Percentiles rank a stretch among this genome's conserved stretches.
These are phyloP conservation scores for Ceyx cyanopectus DNA, from an alignment of 2,113 vertebrate genomes.

Conservation along the genomic window DNA sequence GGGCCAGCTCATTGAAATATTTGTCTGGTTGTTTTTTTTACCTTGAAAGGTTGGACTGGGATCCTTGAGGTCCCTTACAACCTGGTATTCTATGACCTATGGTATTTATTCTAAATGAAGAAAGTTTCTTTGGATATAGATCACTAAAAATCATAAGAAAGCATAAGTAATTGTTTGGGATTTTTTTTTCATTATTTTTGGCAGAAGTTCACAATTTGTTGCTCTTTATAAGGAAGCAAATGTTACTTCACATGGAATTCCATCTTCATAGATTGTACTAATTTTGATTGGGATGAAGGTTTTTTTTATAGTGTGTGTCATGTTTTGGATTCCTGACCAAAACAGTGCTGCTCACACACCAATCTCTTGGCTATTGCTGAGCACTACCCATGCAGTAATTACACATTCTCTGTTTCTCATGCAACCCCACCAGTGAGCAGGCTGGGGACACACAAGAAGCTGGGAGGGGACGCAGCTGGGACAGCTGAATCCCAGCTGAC, in stretches of 20 bases:
- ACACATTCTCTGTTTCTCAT: not conserved
- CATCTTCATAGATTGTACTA: not conserved
- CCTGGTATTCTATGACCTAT: too few relatives aligned
- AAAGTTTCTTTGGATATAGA: not conserved
- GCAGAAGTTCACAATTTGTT: not conserved
- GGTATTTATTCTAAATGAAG: not conserved
- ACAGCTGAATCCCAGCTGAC: not conserved
- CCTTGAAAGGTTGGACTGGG: too few relatives aligned
- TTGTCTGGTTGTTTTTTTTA: too few relatives aligned
- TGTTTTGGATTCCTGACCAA: not conserved
- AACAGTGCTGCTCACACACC: not conserved
- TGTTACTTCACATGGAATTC: not conserved
- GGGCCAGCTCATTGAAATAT: too few relatives aligned
- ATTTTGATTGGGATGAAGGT: not conserved
- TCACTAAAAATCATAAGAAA: not conserved
- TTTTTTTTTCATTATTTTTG: not conserved
- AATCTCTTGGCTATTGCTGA: not conserved
- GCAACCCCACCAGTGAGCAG: not conserved
- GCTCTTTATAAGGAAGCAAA: not conserved
- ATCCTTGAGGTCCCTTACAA: too few relatives aligned
- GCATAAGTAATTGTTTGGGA: not conserved
- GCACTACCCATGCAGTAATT: rapidly evolving
- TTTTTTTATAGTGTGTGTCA: not conserved
- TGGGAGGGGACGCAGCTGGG: not conserved
- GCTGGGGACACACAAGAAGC: not conserved